Conservation (phyloP, 2,888 invertebrate species). For the Idaea straminata region DNA sequence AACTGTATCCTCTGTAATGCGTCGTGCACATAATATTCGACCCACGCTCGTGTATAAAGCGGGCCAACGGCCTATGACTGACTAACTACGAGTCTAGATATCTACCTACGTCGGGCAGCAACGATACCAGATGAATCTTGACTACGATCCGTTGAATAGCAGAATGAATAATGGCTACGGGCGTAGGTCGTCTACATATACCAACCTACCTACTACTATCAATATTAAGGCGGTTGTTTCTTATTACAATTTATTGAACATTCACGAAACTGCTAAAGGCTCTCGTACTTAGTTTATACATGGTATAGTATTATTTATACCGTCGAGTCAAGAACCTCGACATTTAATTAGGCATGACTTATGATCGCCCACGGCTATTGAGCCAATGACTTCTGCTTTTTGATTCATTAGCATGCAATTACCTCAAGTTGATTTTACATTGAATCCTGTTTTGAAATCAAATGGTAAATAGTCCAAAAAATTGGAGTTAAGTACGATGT, state of each 20-base stretch:
- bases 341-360: conserved; percentile 72
- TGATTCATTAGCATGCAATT: conserved; percentile 62
- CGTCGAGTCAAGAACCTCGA: conserved; percentile 64
- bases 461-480: neutral
- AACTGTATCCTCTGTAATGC: conserved; percentile 55
- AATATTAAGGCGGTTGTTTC: conserved; percentile 43
- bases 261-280: conserved; percentile 24
- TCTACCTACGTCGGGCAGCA: conserved; percentile 43
- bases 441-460: neutral
- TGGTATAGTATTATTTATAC: conserved; percentile 33
- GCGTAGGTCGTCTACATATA: conserved; percentile 23
- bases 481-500: neutral
- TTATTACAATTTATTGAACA: conserved; percentile 26
- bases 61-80: conserved; percentile 64
- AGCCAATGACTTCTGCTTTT: conserved; percentile 67
- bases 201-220: conserved; percentile 5
- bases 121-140: conserved; percentile 31
- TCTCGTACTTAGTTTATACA: conserved; percentile 25
- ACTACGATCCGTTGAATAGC: conserved; percentile 32
- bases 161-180: conserved; percentile 2
- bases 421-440: conserved; percentile 29
- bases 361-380: conserved; percentile 62
- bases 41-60: conserved; percentile 62
- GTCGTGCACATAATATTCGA: conserved; percentile 53
- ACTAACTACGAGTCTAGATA: conserved; percentile 50